phyloP scores from a whole-genome alignment of 2,888 invertebrate species.

The Drosophila engyochracea region DNA sequence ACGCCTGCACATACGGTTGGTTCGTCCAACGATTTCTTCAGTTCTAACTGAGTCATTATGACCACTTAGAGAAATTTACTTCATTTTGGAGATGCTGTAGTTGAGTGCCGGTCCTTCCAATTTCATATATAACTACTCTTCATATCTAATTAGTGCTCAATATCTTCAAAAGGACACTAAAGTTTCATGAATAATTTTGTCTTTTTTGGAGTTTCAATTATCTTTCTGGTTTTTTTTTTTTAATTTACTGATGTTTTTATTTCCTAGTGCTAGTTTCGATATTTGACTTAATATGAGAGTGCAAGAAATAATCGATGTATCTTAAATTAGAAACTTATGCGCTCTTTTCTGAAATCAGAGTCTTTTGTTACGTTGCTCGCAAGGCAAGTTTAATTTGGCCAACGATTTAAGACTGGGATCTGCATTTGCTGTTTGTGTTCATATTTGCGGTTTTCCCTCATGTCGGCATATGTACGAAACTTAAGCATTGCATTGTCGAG shows the following conservation, averaged over 20 bases:
- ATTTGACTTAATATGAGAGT: not conserved
- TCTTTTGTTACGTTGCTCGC: not conserved
- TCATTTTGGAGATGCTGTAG: not conserved
- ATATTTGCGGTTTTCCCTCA: not conserved
- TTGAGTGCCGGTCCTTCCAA: not conserved
- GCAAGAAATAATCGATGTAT: not conserved
- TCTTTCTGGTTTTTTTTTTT: not conserved
- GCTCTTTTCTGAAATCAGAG: not conserved
- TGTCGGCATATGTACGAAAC: constrained; percentile 37
- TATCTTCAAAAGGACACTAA: not conserved
- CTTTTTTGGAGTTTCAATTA: not conserved
- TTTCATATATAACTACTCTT: not conserved
- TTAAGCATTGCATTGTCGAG: constrained; percentile 67
- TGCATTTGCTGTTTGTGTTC: constrained; percentile 40
- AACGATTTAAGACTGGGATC: constrained; percentile 35
- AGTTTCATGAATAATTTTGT: not conserved
- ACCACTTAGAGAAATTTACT: constrained; percentile 2
- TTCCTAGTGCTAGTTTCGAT: not conserved
- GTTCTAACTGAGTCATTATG: not conserved
- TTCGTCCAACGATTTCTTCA: not conserved
- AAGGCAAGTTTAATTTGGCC: constrained; percentile 37
- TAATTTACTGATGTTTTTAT: not conserved
- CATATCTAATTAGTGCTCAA: too few species aligned
- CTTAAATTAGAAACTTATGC: not conserved
- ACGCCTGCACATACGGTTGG: not conserved